Percentiles rank a stretch among this genome's conserved stretches.
phyloP scores from a whole-genome alignment of 2,113 vertebrate species.

The Carassius auratus region DNA sequence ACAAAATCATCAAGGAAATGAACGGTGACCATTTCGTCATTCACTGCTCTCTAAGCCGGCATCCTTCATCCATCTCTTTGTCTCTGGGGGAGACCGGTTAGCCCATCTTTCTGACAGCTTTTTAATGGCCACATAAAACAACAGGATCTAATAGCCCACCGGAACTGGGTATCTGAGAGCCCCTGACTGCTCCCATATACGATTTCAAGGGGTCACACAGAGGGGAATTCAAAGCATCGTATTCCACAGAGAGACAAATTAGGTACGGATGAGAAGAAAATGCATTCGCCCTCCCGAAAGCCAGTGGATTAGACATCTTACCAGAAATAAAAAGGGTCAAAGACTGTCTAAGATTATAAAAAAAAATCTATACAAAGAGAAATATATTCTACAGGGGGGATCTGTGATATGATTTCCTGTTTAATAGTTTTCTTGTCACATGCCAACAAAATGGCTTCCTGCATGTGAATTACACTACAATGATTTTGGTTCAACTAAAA shows the following conservation, averaged over 20 bases:
- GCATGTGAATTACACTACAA: background rate
- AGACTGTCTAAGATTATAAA: background rate
- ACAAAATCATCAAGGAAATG: conserved; percentile 46
- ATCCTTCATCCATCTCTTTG: conserved; percentile 12
- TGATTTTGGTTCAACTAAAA: background rate
- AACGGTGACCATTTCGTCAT: conserved; percentile 24
- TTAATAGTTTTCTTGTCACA: background rate
- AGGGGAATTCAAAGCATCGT: conserved; percentile 22
- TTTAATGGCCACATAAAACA: conserved; percentile 53
- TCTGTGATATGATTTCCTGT: background rate
- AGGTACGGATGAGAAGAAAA: conserved; percentile 13
- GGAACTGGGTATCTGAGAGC: conserved; percentile 20
- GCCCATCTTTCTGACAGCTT: conserved; percentile 45
- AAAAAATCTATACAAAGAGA: background rate
- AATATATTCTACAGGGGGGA: background rate
- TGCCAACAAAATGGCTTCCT: background rate
- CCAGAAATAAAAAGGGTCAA: background rate
- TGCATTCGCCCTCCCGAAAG: background rate
- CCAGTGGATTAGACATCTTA: background rate
- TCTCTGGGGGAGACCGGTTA: conserved; percentile 27
- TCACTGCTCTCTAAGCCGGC: background rate
- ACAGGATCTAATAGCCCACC: conserved; percentile 33
- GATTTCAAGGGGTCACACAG: conserved; percentile 34
- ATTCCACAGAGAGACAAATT: conserved; percentile 24
- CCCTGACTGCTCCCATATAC: conserved; percentile 41